phyloP scores from a whole-genome alignment of 2,797 vertebrate species.

The Enteromius viviparus region DNA sequence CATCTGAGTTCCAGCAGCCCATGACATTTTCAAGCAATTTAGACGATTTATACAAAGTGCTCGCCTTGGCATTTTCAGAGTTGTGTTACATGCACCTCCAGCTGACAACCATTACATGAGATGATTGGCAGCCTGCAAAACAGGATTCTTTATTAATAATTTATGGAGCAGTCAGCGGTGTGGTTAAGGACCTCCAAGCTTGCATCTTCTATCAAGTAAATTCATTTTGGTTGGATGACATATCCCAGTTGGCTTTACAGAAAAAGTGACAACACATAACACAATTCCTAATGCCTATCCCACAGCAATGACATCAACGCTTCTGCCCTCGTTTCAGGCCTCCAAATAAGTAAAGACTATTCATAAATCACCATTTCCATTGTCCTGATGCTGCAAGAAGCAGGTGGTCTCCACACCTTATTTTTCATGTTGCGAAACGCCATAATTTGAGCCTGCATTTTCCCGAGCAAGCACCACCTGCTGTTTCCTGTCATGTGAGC shows the following conservation, averaged over 20 bases:
- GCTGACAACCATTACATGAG: conserved; percentile 41
- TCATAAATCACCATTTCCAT: conserved; percentile 52
- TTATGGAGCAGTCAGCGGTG: conserved; percentile 5
- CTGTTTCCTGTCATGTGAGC: conserved; percentile 53
- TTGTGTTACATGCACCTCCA: conserved; percentile 42
- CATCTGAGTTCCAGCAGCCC: conserved; percentile 29
- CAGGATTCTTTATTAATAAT: conserved; percentile 37
- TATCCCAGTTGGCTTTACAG: conserved; percentile 29
- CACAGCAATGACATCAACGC: conserved; percentile 51
- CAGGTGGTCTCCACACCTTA: conserved; percentile 49
- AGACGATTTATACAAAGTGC: conserved; percentile 41
- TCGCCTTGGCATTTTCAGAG: conserved; percentile 45
- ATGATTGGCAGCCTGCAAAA: conserved; percentile 44
- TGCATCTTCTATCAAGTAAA: conserved; percentile 34
- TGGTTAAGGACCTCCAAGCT: conserved; percentile 16
- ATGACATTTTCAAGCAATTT: conserved; percentile 49
- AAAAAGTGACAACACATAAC: conserved; percentile 38
- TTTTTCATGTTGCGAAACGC: conserved; percentile 51
- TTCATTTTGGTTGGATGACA: neutral
- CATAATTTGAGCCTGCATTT: conserved; percentile 55
- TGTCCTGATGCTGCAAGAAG: conserved; percentile 56
- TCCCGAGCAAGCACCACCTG: conserved; percentile 60
- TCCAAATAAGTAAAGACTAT: conserved; percentile 47
- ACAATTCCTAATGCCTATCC: conserved; percentile 52
- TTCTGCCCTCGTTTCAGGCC: conserved; percentile 49